Evolutionary conservation across 2,113 vertebrate genomes (phyloP), one percentile per base, ranked within the genome.

Genomic region (Ptilorrhoa leucosticta): DNA sequence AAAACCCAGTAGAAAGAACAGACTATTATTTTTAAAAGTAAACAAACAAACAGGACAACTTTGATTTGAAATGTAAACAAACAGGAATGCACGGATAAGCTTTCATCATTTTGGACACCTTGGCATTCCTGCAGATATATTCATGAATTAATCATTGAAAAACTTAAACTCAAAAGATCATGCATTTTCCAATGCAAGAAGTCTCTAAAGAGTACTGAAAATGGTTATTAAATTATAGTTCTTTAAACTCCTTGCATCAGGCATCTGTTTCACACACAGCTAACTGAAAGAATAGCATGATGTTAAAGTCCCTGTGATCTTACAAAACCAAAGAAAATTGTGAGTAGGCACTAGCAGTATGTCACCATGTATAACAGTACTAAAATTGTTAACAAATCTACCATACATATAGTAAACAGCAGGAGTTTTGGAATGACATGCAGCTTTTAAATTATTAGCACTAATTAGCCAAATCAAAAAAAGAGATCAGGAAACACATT

Each of bases 81-180:
- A 87, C 93, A 93, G 77, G 13, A 72, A 57, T 14, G 23, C 92
- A 93, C 89, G 31, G 33, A 90, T 63, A 90, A 75, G 53, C 77
- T 97, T 98, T 98, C 96, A 95, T 97, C 97, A 97, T 97, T 95
- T 94, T 95, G 79, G 82, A 97, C 88, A 95, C 72, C 91, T 97
- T 96, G 86, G 94, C 93, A 95, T 97, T 97, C 89, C 96, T 95
- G 86, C 30, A 82, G 92, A 96, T 95, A 92, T 71, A 83, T 95
- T 98, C 96, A 98, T 98, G 97, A 98, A 98, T 98, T 98, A 98
- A 98, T 98, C 97, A 98, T 97, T 94, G 95, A 97, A 97, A 96
- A 96, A 63, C 78, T 97, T 96, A 94, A 97, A 92, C 69, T 86
- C 75, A 93, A 94, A 98, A 96, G 97, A 97, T 96, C 93, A 70